phyloP scores from a whole-genome alignment of 2,888 invertebrate genomes.

The Sinotaia quadrata region DNA sequence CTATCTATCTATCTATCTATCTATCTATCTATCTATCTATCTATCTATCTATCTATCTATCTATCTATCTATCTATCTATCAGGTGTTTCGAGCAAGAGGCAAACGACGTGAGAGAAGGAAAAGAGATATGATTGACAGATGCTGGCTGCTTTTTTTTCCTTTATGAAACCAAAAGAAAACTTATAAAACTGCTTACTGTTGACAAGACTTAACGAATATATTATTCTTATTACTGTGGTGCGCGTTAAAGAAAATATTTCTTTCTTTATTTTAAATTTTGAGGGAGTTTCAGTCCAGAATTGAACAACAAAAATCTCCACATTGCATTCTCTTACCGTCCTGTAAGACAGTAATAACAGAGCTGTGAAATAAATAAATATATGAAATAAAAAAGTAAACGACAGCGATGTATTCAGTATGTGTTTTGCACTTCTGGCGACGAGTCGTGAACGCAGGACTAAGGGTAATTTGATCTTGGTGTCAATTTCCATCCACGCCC shows the following conservation, averaged over 20 bases:
- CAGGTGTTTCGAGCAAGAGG: not conserved
- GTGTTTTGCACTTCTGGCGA: constrained; percentile 9
- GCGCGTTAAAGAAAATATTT: not conserved
- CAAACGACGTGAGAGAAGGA: not conserved
- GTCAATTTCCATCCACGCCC: constrained; percentile 34
- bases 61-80: not conserved
- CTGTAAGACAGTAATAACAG: not conserved
- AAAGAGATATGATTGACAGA: not conserved
- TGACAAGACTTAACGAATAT: not conserved
- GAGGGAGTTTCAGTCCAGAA: not conserved
- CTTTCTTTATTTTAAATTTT: not conserved
- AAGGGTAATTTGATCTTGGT: constrained; percentile 33
- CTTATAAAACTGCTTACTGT: not conserved
- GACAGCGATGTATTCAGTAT: constrained; percentile 18
- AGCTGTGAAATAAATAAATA: too few relatives aligned
- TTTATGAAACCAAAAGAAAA: too few relatives aligned
- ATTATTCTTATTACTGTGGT: not conserved
- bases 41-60: too few relatives aligned
- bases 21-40: too few relatives aligned
- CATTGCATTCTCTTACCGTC: not conserved
- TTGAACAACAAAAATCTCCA: not conserved
- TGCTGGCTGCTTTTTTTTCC: not conserved
- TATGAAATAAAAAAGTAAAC: constrained; percentile 11
- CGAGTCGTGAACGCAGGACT: not conserved
- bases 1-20: too few relatives aligned